A percentile compares a stretch with the other conserved stretches of the same genome.
Conservation (phyloP, 1,140 invertebrate genomes). For the Trissolcus basalis region DNA sequence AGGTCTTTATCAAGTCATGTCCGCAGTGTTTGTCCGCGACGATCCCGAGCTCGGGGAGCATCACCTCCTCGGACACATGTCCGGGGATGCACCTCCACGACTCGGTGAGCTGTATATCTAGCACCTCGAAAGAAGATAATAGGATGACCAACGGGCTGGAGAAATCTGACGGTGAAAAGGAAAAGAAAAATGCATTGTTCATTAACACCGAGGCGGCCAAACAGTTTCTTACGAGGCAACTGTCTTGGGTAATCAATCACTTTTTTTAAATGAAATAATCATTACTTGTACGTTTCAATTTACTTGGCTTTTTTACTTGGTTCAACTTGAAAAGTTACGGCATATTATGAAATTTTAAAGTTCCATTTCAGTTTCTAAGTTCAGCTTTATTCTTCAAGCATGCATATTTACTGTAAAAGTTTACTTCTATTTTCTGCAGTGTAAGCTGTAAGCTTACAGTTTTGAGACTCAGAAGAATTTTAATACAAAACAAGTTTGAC, state of each 20-base stretch:
- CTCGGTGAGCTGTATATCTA: conserved; percentile 75
- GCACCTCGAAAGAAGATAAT: conserved; percentile 70
- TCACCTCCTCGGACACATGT: conserved; percentile 75
- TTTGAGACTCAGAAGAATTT: too few species aligned
- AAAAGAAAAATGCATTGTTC: conserved; percentile 81
- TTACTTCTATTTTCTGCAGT: too few species aligned
- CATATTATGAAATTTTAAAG: too few species aligned
- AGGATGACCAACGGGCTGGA: conserved; percentile 58
- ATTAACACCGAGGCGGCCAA: conserved; percentile 83
- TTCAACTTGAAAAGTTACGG: too few species aligned
- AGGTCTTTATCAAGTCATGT: conserved; percentile 81
- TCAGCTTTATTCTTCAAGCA: too few species aligned
- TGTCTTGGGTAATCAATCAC: conserved; percentile 78
- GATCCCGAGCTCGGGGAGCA: conserved; percentile 65
- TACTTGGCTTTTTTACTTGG: too few species aligned
- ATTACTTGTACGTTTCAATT: too few species aligned
- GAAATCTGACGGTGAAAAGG: conserved; percentile 70
- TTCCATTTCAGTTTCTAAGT: too few species aligned
- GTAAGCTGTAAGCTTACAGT: too few species aligned
- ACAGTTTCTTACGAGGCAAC: conserved; percentile 82
- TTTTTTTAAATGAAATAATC: too few species aligned
- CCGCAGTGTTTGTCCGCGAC: conserved; percentile 77
- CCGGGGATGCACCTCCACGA: conserved; percentile 73
- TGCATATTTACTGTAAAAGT: too few species aligned
- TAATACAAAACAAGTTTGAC: too few species aligned